These are phyloP conservation scores for Syngnathus scovelli DNA, from an alignment of 2,113 vertebrate genomes.

Conservation along the genomic window DNA sequence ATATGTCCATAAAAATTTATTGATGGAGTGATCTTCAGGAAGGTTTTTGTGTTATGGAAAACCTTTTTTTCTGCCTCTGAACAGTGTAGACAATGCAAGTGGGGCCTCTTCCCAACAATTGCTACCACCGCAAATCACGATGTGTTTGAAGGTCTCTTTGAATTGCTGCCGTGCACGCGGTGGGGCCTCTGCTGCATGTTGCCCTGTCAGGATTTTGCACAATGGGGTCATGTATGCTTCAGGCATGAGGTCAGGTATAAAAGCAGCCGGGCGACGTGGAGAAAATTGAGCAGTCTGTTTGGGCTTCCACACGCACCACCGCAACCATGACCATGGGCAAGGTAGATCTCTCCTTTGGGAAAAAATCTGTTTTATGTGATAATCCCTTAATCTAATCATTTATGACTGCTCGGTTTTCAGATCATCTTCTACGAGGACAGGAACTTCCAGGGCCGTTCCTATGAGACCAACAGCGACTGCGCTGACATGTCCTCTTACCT, in stretches of 20 bases:
- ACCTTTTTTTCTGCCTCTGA: constrained; percentile 31
- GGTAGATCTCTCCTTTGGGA: constrained; percentile 24
- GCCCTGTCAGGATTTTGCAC: constrained; percentile 68
- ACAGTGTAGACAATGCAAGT: constrained; percentile 37
- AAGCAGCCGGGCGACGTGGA: constrained; percentile 34
- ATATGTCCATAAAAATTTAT: neutral
- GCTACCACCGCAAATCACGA: constrained; percentile 55
- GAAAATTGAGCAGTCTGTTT: constrained; percentile 44
- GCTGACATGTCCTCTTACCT: constrained; percentile 68
- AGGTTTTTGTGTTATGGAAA: constrained; percentile 26
- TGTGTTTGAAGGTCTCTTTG: constrained; percentile 48
- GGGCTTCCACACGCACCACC: constrained; percentile 27
- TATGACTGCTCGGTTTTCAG: constrained; percentile 29
- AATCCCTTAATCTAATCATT: neutral
- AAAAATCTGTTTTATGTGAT: neutral
- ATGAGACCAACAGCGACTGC: constrained; percentile 68
- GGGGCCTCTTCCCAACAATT: constrained; percentile 55
- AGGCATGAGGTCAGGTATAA: constrained; percentile 56
- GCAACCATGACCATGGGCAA: constrained; percentile 67
- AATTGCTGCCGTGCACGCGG: constrained; percentile 25
- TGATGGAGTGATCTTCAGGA: neutral
- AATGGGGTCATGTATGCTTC: constrained; percentile 53
- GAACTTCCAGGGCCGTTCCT: constrained; percentile 71
- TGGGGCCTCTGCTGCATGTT: constrained; percentile 53
- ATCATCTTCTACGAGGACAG: constrained; percentile 72